phyloP scores from a whole-genome alignment of 2,113 vertebrate species.

The Labeo catla region DNA sequence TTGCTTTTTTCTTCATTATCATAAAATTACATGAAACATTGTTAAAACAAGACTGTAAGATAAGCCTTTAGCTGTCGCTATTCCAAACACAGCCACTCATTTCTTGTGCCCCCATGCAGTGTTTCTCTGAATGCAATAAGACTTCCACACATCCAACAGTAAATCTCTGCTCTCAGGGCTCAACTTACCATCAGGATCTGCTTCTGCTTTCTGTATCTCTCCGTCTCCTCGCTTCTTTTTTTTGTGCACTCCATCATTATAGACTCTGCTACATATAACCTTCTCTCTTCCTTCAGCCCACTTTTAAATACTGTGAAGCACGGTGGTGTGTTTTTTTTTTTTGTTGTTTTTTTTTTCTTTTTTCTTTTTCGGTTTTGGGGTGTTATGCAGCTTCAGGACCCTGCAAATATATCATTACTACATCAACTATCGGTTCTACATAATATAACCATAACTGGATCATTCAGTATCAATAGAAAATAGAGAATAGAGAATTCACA shows the following conservation, averaged over 20 bases:
- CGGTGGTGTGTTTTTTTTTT: background rate
- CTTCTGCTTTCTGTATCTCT: constrained; percentile 29
- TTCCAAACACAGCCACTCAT: background rate
- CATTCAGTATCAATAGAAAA: background rate
- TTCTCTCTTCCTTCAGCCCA: background rate
- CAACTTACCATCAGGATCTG: constrained; percentile 42
- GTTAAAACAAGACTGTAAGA: background rate
- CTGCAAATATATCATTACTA: background rate
- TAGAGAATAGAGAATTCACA: no score
- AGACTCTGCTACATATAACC: background rate
- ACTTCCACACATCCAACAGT: constrained; percentile 33
- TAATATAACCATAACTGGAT: background rate
- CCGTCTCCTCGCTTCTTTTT: constrained; percentile 12
- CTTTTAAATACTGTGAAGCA: background rate
- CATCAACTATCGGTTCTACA: background rate
- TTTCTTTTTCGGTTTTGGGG: no score
- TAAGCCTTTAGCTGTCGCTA: background rate
- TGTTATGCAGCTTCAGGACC: background rate
- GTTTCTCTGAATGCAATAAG: constrained; percentile 39
- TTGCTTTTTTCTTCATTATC: no score
- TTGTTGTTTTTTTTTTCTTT: background rate
- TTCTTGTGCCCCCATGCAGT: constrained; percentile 22
- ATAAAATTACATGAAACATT: no score
- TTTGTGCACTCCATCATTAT: constrained; percentile 18
- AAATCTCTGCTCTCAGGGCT: constrained; percentile 43